Evolutionary conservation across 2,797 vertebrate species (phyloP).

Genomic region (Sphenodon punctatus): DNA sequence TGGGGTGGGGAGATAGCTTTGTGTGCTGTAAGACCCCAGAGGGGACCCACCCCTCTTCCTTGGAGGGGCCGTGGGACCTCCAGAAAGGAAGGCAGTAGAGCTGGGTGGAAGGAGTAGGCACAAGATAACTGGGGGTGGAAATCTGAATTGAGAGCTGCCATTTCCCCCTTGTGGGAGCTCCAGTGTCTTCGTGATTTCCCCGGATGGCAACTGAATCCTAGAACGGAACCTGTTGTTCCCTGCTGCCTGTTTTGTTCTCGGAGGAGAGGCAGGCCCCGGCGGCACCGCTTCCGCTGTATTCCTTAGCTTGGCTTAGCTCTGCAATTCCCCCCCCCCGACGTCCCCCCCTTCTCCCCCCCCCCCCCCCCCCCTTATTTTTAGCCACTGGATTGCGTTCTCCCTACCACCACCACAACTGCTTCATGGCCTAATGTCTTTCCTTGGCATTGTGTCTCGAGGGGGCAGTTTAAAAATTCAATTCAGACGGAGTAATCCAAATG

Average conservation of each 20-base stretch:
- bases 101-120: too few species aligned
- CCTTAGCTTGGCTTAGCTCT: slow-evolving; percentile 78
- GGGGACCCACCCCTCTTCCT: too few species aligned
- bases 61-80: too few species aligned
- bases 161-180: neutral
- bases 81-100: too few species aligned
- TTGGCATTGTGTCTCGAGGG: neutral
- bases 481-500: neutral
- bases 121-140: too few species aligned
- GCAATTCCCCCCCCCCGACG: neutral
- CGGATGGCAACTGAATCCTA: too few species aligned
- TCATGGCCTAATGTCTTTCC: neutral
- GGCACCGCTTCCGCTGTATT: neutral
- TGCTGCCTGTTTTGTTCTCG: neutral
- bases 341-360: neutral
- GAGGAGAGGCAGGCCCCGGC: neutral
- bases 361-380: neutral
- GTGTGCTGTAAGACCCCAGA: too few species aligned
- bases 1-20: too few species aligned
- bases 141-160: too few species aligned
- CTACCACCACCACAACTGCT: fast-evolving
- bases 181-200: too few species aligned
- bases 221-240: too few species aligned
- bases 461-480: slow-evolving; percentile 38
- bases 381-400: fast-evolving